Evolutionary conservation across 2,888 invertebrate genomes (phyloP).

Genomic region (Meandrusa payeni): DNA sequence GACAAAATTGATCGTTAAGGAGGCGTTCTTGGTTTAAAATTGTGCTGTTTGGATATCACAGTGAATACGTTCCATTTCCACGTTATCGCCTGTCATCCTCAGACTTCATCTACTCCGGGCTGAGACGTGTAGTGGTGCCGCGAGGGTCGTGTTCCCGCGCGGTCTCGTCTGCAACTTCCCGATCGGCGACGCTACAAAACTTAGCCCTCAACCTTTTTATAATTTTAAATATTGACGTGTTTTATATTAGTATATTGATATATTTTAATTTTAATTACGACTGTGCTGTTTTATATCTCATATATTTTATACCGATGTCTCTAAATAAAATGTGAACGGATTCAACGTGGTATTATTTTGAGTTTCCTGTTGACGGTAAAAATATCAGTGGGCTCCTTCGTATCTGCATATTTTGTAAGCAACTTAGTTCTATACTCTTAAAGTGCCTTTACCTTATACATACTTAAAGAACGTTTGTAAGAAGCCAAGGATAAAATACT

Average conservation of each 20-base stretch:
- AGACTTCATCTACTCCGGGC: slow-evolving; percentile 2
- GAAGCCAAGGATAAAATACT: too few relatives aligned
- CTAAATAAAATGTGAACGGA: slow-evolving; percentile 77
- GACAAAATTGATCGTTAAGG: slow-evolving; percentile 6
- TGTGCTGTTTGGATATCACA: slow-evolving; percentile 21
- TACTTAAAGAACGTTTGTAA: too few relatives aligned
- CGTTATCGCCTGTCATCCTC: neutral
- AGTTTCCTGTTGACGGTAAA: too few relatives aligned
- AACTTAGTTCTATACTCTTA: too few relatives aligned
- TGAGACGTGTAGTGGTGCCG: slow-evolving; percentile 3
- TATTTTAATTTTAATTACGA: slow-evolving; percentile 74
- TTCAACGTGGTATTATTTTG: too few relatives aligned
- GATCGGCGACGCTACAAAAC: slow-evolving; percentile 10
- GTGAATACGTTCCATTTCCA: slow-evolving; percentile 22
- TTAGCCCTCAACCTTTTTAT: slow-evolving; percentile 29
- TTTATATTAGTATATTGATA: slow-evolving; percentile 61
- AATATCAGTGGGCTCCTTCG: too few relatives aligned
- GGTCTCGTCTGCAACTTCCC: slow-evolving; percentile 10
- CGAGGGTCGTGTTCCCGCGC: neutral
- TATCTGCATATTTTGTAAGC: too few relatives aligned
- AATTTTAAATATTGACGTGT: slow-evolving; percentile 47
- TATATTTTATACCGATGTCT: slow-evolving; percentile 80
- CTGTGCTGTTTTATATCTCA: slow-evolving; percentile 79
- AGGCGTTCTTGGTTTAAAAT: slow-evolving; percentile 13
- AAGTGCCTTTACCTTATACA: too few relatives aligned